A percentile compares a stretch with the other conserved stretches of the same genome.
Conservation (phyloP, 1,140 invertebrate species). For the Meloidogyne floridensis region DNA sequence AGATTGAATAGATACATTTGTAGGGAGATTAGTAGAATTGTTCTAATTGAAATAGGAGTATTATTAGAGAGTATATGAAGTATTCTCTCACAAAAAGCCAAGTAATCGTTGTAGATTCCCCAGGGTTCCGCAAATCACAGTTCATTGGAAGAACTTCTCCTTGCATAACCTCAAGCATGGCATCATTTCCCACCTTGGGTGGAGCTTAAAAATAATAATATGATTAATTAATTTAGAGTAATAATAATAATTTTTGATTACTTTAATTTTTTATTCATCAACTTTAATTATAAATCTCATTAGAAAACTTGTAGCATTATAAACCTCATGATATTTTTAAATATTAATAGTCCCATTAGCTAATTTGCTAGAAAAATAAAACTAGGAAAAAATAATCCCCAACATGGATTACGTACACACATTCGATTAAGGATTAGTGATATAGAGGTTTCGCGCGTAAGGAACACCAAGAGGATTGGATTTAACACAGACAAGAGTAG, state of each 20-base stretch:
- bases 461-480: not conserved
- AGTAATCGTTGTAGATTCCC: slow-evolving; percentile 46
- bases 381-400: not conserved
- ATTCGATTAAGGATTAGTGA: not conserved
- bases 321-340: not conserved
- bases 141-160: slow-evolving; percentile 53
- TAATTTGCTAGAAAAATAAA: not conserved
- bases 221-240: not conserved
- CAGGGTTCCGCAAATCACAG: slow-evolving; percentile 54
- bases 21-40: slow-evolving; percentile 39
- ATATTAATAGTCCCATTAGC: not conserved
- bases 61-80: not conserved
- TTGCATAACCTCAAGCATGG: slow-evolving; percentile 37
- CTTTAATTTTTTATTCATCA: not conserved
- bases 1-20: slow-evolving; percentile 3
- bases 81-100: slow-evolving; percentile 56
- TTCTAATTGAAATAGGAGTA: slow-evolving; percentile 42
- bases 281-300: too few species aligned
- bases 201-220: slow-evolving; percentile 41
- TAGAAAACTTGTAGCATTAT: too few species aligned
- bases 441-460: not conserved
- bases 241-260: too few species aligned
- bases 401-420: not conserved
- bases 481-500: not conserved
- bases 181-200: slow-evolving; percentile 50